A percentile compares a stretch with the other conserved stretches of the same genome.
Evolutionary conservation across 2,797 vertebrate species (phyloP).

Genomic region (Petrocephalus sullivani): DNA sequence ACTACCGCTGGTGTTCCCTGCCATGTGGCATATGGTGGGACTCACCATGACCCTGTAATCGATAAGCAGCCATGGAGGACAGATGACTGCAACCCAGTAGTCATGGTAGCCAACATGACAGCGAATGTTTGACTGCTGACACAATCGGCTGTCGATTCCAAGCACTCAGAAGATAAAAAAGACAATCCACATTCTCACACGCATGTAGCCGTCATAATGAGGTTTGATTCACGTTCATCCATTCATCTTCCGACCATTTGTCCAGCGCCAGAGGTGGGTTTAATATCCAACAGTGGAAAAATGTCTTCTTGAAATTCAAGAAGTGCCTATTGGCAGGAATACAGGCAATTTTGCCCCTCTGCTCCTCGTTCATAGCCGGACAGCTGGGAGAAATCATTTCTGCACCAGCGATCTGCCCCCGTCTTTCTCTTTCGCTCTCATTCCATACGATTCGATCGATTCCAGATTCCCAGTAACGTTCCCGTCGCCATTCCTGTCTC

Average conservation of each 20-base stretch:
- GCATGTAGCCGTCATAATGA: not conserved
- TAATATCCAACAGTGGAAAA: not conserved
- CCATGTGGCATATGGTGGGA: not conserved
- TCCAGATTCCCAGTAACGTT: not conserved
- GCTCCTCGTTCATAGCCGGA: not conserved
- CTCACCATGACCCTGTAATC: not conserved
- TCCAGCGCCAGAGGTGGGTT: not conserved
- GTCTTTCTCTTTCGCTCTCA: not conserved
- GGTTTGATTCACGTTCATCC: conserved; percentile 53
- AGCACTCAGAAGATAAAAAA: not conserved
- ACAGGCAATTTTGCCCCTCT: not conserved
- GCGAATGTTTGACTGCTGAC: not conserved
- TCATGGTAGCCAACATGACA: not conserved
- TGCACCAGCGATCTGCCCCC: not conserved
- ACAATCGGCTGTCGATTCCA: not conserved
- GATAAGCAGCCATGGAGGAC: not conserved
- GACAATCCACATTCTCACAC: not conserved
- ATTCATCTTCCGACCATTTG: not conserved
- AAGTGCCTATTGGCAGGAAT: not conserved
- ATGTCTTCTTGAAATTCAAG: not conserved
- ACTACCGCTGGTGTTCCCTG: not conserved
- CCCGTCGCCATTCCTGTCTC: not conserved
- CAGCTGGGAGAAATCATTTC: not conserved
- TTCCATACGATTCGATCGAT: not conserved
- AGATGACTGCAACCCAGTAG: not conserved